A percentile compares a stretch with the other conserved stretches of the same genome.
These are phyloP conservation scores for Amphipoea lucens DNA, from an alignment of 2,888 invertebrate genomes.

Conservation along the genomic window DNA sequence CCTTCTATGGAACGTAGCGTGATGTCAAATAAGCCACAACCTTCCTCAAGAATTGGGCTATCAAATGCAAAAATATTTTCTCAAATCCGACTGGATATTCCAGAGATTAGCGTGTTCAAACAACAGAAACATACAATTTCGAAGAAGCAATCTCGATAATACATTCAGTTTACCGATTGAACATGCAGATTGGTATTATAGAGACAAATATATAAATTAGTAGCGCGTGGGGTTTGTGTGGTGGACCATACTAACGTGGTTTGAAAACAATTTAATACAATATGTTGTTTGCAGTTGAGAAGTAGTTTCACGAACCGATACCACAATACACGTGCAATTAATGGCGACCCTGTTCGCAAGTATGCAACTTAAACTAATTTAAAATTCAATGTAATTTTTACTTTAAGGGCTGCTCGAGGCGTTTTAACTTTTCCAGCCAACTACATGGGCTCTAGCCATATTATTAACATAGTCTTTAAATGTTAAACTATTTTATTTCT, in stretches of 20 bases:
- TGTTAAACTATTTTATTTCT: not conserved
- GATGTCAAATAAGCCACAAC: not conserved
- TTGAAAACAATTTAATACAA: not conserved
- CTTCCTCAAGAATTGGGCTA: too few species aligned
- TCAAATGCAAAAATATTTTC: not conserved
- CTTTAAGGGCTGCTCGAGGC: not conserved
- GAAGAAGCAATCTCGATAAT: not conserved
- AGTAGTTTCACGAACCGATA: conserved; percentile 9
- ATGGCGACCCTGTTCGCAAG: not conserved
- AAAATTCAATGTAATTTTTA: not conserved
- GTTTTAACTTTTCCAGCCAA: not conserved
- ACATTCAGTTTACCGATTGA: not conserved
- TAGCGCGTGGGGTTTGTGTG: not conserved
- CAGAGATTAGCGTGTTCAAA: too few species aligned
- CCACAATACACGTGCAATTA: conserved; percentile 4
- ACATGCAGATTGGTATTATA: not conserved
- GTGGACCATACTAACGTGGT: not conserved
- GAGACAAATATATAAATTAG: not conserved
- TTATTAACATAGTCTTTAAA: not conserved
- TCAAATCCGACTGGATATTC: too few species aligned
- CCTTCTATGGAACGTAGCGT: not conserved
- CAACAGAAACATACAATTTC: not conserved
- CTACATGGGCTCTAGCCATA: not conserved
- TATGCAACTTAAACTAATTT: not conserved
- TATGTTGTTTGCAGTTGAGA: not conserved